These are phyloP conservation scores for Dioctria linearis DNA, from an alignment of 2,888 invertebrate genomes.

Conservation along the genomic window DNA sequence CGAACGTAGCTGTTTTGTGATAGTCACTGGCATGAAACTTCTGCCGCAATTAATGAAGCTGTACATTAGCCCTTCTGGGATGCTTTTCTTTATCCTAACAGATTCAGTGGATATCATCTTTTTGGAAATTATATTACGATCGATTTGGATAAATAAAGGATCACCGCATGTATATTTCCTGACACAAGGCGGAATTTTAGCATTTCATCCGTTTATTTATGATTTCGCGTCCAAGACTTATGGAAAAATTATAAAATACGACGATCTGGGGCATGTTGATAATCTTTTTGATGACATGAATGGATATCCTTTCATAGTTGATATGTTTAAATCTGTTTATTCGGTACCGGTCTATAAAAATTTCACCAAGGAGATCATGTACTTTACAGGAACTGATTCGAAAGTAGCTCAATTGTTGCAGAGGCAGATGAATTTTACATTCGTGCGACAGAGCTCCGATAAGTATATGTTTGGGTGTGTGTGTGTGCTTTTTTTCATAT, in stretches of 20 bases:
- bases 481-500: no score
- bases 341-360: conserved; percentile 60
- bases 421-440: conserved; percentile 64
- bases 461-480: conserved; percentile 66
- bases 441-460: conserved; percentile 64
- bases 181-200: background rate
- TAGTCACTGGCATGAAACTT: conserved; percentile 1
- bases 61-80: background rate
- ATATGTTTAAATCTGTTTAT: conserved; percentile 68
- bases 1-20: background rate
- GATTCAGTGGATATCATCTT: background rate
- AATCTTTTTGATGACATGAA: conserved; percentile 65
- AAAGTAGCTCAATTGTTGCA: conserved; percentile 64
- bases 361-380: conserved; percentile 53
- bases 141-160: background rate
- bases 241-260: conserved; percentile 1
- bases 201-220: conserved; percentile 27
- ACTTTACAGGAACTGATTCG: conserved; percentile 65
- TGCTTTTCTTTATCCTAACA: conserved; percentile 32
- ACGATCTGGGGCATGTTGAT: conserved; percentile 25
- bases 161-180: conserved; percentile 12
- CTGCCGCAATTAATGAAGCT: background rate
- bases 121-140: background rate
- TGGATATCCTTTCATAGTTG: conserved; percentile 66
- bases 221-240: background rate